Evolutionary conservation across 2,797 vertebrate species (phyloP), one percentile per base, ranked within the genome.

Genomic region (Chaenodraco wilsoni): DNA sequence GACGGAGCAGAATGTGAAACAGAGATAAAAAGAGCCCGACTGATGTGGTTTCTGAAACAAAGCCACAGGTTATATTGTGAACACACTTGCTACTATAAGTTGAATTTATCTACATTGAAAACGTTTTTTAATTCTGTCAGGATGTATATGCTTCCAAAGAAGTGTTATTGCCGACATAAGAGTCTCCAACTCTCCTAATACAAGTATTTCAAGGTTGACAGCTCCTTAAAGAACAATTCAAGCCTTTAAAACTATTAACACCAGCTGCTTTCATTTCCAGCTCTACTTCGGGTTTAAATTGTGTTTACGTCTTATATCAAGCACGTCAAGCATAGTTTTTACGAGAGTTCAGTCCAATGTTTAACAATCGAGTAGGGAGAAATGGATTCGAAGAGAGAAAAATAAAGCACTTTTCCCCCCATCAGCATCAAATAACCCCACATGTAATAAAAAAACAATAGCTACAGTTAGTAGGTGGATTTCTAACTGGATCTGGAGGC

Each of bases 1-100:
- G 40, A 77, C 76, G 61, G 73, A 70, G 79, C 59, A 68, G 81
- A 86, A 83, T 84, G 70, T 64, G 65, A 81, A 83, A 62, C 69
- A 77, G 65, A 75, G 23, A 81, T 60, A 70, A 31, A 69, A 72
- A 74, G 59, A 72, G 65, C 61, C 48, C 51, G 76, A 78, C 67
- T 56, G 61, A 65, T 48, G 52, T 16, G n/a, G 46, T 23, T 59
- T 61, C 60, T 84, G 65, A 56, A 78, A 31, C 16, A 33, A 61
- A 61, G 65, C 70, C 75, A 74, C 52, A 44, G 4, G 60, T 27
- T 43, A 45, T 64, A 51, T n/a, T 13, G 15, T 46, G 33, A 37
- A 44, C 58, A 48, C 64, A 21, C 45, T 23, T 44, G 69, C 31
- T 56, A n/a, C n/a, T 2, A 21, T 21, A 21, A 21, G 21, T 21